These are phyloP conservation scores for Pandion haliaetus DNA, from an alignment of 2,113 vertebrate species.

Conservation along the genomic window DNA sequence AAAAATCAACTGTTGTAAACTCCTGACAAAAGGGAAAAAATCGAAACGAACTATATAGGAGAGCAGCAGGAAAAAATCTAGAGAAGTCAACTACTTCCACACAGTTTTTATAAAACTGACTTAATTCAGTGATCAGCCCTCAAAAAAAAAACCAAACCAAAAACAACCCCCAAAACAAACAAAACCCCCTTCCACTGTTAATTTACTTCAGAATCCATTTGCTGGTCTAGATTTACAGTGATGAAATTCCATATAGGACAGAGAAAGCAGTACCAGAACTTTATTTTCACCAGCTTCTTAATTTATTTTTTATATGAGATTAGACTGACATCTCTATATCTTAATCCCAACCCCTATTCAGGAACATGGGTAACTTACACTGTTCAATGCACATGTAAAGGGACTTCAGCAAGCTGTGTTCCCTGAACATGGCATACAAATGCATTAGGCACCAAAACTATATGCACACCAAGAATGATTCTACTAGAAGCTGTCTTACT, in stretches of 20 bases:
- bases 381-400: accelerated
- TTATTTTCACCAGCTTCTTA: background rate
- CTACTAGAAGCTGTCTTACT: background rate
- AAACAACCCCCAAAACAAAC: background rate
- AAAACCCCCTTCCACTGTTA: background rate
- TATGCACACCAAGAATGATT: background rate
- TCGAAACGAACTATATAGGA: background rate
- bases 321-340: background rate
- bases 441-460: background rate
- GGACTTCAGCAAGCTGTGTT: background rate
- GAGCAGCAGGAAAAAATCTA: background rate
- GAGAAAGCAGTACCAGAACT: background rate
- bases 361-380: background rate
- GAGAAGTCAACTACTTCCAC: background rate
- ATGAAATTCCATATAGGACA: background rate
- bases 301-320: background rate
- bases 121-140: background rate
- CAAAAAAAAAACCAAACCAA: background rate
- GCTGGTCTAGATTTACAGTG: background rate
- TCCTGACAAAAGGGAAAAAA: background rate
- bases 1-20: background rate
- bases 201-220: background rate
- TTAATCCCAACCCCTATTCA: background rate
- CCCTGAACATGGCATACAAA: background rate
- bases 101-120: background rate